A percentile compares a stretch with the other conserved stretches of the same genome.
These are phyloP conservation scores for Druon quercuslanigerum DNA, from an alignment of 1,140 invertebrate genomes.

Conservation along the genomic window DNA sequence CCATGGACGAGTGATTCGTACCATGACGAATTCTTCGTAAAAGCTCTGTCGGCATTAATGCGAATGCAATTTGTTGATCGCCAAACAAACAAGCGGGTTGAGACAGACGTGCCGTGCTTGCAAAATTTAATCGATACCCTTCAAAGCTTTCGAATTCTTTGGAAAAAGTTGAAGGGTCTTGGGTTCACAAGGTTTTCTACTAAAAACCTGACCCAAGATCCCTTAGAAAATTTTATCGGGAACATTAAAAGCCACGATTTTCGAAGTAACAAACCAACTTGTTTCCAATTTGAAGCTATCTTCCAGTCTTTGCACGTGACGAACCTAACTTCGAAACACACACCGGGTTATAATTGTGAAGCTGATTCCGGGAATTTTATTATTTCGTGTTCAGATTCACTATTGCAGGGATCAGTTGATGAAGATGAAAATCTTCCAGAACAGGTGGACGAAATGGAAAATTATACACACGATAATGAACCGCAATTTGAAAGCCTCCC, in stretches of 20 bases:
- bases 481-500: no score
- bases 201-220: neutral
- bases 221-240: neutral
- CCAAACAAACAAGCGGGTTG: neutral
- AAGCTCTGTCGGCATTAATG: neutral
- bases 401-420: neutral
- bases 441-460: no score
- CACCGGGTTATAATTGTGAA: no score
- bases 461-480: no score
- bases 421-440: neutral
- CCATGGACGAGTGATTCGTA: neutral
- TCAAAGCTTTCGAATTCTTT: no score
- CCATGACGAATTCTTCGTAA: neutral
- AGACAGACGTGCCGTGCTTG: neutral
- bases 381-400: no score
- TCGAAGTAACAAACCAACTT: neutral
- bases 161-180: no score
- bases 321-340: no score
- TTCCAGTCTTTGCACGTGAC: no score
- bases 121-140: neutral
- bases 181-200: neutral
- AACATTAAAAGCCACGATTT: neutral
- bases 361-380: no score
- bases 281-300: no score
- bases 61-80: neutral